A percentile compares a stretch with the other conserved stretches of the same genome.
Conservation (phyloP, 23 tunicate genomes). For the Halocynthia aurantium region DNA sequence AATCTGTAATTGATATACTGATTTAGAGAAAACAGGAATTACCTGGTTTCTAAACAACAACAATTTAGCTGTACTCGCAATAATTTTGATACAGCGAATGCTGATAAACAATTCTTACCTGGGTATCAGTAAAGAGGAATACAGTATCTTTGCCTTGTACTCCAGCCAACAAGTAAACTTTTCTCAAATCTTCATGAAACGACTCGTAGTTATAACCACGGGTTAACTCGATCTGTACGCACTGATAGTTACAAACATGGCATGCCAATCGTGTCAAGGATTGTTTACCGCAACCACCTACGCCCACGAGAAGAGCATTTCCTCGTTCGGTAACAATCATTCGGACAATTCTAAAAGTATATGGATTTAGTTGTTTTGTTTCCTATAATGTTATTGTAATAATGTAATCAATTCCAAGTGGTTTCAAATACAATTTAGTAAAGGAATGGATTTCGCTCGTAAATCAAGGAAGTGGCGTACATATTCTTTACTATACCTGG, state of each 20-base stretch:
- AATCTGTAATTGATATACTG: slow-evolving; percentile 40
- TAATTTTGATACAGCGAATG: no score
- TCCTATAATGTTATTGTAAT: background rate
- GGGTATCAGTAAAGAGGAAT: slow-evolving; percentile 95
- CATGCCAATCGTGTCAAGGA: slow-evolving; percentile 97
- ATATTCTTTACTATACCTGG: slow-evolving; percentile 29
- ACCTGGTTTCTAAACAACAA: no score
- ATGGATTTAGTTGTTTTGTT: background rate
- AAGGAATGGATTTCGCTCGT: background rate
- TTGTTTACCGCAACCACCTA: slow-evolving; percentile 99
- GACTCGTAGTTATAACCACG: slow-evolving; percentile 94
- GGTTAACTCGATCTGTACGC: slow-evolving; percentile 93
- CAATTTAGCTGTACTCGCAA: no score
- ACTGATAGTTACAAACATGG: slow-evolving; percentile 88
- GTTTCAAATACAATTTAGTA: background rate
- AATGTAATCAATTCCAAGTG: background rate
- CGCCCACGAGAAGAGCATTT: slow-evolving; percentile 97
- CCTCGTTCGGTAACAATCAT: slow-evolving; percentile 95
- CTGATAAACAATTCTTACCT: slow-evolving; percentile 24
- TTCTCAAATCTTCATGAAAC: slow-evolving; percentile 93
- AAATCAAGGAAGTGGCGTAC: no score
- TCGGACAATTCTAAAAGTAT: slow-evolving; percentile 44
- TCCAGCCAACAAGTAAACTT: slow-evolving; percentile 67
- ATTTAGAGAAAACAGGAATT: background rate
- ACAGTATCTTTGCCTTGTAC: slow-evolving; percentile 88